Base-by-base conservation (phyloP, 2,888 invertebrate species). In the Cerceris rybyensis region DNA sequence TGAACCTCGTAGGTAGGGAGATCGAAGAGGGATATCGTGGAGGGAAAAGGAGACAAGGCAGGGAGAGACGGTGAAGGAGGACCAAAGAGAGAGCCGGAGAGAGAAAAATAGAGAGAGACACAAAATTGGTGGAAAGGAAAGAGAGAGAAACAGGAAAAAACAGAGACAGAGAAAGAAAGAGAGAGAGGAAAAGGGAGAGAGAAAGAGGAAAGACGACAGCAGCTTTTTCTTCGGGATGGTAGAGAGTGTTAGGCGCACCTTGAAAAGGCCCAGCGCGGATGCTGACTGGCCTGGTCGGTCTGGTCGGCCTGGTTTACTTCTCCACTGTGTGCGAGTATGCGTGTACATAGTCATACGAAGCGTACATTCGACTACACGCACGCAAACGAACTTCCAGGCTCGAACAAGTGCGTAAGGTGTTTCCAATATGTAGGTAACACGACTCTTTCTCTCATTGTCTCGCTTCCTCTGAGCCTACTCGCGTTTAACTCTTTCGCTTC, bases 201-300 rank as follows among this genome's bases (percentile, higher is more conserved):
- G 43, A 41, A 14, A 58, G 28, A 13, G 41, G 55, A 58, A 43
- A 66, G 43, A 66, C 39, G 42, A 58, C 74, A 50, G 60, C 79
- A 60, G 86, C 86, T 87, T 87, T 89, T 88, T 87, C 89, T 86
- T 79, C 80, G 78, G 72, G 82, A 88, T 80, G 89, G 87, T 90
- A 88, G 90, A 90, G 90, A 91, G 91, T 91, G 89, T 90, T 90
- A 90, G 89, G 90, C 89, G 86, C 85, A 85, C 83, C 87, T 84
- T 86, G 85, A 85, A 88, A 87, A 84, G 86, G 70, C 86, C 64
- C 76, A 70, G 85, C 88, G 86, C 88, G 91, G 91, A 91, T 91
- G 91, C 91, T 91, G 91, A 85, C 84, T 82, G 87, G 89, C 87
- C 87, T 87, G 90, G 86, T 82, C 88, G 89, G 88, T 90, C 91